phyloP scores from a whole-genome alignment of 2,888 invertebrate species.

The Perithous albicinctus region DNA sequence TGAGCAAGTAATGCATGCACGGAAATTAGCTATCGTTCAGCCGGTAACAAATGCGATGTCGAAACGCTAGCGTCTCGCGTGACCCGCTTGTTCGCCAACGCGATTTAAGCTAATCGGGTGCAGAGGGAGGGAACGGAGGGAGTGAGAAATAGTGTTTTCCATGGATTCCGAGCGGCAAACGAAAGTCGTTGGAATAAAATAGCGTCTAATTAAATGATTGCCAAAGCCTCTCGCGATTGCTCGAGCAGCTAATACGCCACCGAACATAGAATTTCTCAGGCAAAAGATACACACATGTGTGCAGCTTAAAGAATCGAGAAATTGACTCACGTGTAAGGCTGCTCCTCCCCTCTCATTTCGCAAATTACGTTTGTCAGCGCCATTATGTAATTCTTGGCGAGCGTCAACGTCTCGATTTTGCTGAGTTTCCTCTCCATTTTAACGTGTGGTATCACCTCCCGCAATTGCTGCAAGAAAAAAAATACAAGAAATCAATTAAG shows the following conservation, averaged over 20 bases:
- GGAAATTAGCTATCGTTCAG: conserved; percentile 40
- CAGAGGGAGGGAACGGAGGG: not conserved
- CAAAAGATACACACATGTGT: not conserved
- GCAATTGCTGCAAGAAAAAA: conserved; percentile 86
- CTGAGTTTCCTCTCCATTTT: conserved; percentile 91
- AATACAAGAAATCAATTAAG: conserved; percentile 58
- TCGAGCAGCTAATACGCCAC: conserved; percentile 4
- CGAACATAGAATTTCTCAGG: not conserved
- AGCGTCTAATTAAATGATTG: conserved; percentile 32
- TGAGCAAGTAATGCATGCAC: conserved; percentile 17
- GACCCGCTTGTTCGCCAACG: conserved; percentile 52
- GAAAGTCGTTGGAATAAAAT: conserved; percentile 5
- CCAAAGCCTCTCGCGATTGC: conserved; percentile 13
- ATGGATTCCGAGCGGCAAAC: not conserved
- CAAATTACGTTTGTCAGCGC: conserved; percentile 92
- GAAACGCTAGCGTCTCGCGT: conserved; percentile 45
- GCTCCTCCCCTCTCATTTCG: conserved; percentile 90
- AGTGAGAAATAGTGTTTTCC: conserved; percentile 3
- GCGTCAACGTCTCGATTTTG: conserved; percentile 92
- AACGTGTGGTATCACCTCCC: conserved; percentile 92
- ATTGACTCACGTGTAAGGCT: conserved; percentile 88
- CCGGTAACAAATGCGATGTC: conserved; percentile 26
- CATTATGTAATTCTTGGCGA: conserved; percentile 94
- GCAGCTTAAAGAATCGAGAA: conserved; percentile 61
- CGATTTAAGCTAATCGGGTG: conserved; percentile 45